A percentile compares a stretch with the other conserved stretches of the same genome.
Evolutionary conservation across 2,113 vertebrate genomes (phyloP).

Genomic region (Murina feae): DNA sequence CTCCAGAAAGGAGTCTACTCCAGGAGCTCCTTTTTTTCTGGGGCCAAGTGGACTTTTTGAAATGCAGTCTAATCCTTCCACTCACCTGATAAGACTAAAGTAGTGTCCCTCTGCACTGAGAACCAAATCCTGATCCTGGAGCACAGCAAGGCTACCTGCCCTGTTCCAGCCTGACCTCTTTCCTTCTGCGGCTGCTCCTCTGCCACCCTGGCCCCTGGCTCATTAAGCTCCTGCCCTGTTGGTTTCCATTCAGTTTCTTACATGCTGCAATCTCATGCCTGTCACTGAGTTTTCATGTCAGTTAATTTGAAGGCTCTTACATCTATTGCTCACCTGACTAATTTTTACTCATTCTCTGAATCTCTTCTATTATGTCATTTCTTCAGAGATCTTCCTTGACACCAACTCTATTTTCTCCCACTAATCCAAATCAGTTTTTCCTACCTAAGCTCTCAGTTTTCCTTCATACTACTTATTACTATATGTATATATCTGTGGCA

Average conservation of each 20-base stretch:
- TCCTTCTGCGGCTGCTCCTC: not conserved
- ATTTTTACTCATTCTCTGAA: not conserved
- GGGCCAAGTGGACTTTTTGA: not conserved
- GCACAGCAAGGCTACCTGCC: not conserved
- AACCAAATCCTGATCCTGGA: not conserved
- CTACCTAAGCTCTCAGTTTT: not conserved
- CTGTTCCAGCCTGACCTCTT: not conserved
- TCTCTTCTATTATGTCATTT: constrained; percentile 4
- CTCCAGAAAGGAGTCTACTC: not conserved
- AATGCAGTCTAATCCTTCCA: not conserved
- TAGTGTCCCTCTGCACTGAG: not conserved
- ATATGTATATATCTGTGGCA: not conserved
- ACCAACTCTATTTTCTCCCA: not conserved
- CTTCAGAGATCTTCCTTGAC: not conserved
- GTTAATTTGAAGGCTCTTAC: not conserved
- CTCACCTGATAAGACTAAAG: not conserved
- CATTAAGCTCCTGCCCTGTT: not conserved
- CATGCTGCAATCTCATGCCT: not conserved
- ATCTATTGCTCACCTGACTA: not conserved
- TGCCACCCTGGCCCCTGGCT: not conserved
- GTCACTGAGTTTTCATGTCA: not conserved
- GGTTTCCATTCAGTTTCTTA: not conserved
- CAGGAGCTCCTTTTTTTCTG: not conserved
- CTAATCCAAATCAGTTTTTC: not conserved
- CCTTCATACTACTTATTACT: not conserved